A percentile compares a stretch with the other conserved stretches of the same genome.
phyloP scores from a whole-genome alignment of 2,888 invertebrate species.

The Cosmorhoe ocellata region DNA sequence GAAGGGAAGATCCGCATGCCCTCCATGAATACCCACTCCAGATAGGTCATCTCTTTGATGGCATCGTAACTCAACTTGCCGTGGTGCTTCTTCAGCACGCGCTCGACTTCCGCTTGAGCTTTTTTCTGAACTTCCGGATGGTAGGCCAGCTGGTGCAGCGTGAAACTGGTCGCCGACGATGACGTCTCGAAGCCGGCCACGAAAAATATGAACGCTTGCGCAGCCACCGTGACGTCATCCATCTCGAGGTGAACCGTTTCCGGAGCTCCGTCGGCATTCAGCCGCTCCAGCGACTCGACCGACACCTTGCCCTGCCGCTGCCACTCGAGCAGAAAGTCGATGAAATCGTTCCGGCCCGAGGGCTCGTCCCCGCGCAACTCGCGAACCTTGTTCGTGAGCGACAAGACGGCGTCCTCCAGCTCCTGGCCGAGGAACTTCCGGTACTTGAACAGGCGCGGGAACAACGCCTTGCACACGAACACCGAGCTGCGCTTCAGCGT shows the following conservation, averaged over 20 bases:
- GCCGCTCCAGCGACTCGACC: slow-evolving; percentile 47
- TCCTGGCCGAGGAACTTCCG: slow-evolving; percentile 40
- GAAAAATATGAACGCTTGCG: slow-evolving; percentile 64
- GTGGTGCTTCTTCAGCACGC: slow-evolving; percentile 45
- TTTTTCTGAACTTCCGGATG: slow-evolving; percentile 53
- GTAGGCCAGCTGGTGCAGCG: slow-evolving; percentile 60
- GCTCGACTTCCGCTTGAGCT: slow-evolving; percentile 54
- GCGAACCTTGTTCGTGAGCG: slow-evolving; percentile 16
- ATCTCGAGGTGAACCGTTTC: slow-evolving; percentile 45
- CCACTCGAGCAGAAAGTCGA: slow-evolving; percentile 53
- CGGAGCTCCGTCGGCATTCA: slow-evolving; percentile 45
- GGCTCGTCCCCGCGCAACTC: slow-evolving; percentile 47
- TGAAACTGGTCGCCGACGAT: slow-evolving; percentile 64
- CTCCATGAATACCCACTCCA: slow-evolving; percentile 58
- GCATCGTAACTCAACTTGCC: slow-evolving; percentile 57
- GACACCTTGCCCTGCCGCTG: slow-evolving; percentile 45
- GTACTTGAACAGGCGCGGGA: slow-evolving; percentile 48
- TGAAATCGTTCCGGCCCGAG: slow-evolving; percentile 54
- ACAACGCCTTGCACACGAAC: slow-evolving; percentile 45
- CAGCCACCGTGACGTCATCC: slow-evolving; percentile 49
- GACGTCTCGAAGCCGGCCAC: slow-evolving; percentile 77
- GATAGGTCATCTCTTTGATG: slow-evolving; percentile 60
- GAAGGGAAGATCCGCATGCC: slow-evolving; percentile 60
- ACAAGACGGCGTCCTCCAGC: slow-evolving; percentile 47
- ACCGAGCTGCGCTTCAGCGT: slow-evolving; percentile 34